Evolutionary conservation across 1,140 invertebrate genomes (phyloP), one percentile per base, ranked within the genome.

Genomic region (Hyles euphorbiae): DNA sequence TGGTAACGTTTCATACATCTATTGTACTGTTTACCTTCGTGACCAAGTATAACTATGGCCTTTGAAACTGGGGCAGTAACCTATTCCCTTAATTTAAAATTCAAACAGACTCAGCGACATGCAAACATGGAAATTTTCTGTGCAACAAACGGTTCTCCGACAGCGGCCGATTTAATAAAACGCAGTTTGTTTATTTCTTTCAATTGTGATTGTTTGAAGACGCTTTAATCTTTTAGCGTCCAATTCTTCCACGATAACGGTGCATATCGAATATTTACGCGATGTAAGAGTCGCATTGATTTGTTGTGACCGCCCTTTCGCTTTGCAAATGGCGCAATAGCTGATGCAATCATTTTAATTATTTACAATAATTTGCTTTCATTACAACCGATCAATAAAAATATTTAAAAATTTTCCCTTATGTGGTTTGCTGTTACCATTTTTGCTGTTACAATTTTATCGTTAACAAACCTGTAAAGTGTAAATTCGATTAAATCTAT

Each of bases 21-120:
- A 44, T 57, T 53, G 34, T 47, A 45, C 53, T 57, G 36, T 34
- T 53, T 57, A 56, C 61, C 54, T 62, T 62, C 60, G 61, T 67
- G 53, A 64, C 51, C 40, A 53, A 51, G 45, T 59, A 59, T 49
- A 43, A 52, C 53, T 57, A 61, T 66, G 63, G 63, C 67, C 65
- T 72, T 63, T 60, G 44, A 56, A 72, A 63, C 60, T 70, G 56
- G 68, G 65, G 8, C 68, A 58, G 46, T 68, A 70, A 70, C 68
- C 65, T 66, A 70, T 68, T 65, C 61, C 67, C 60, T 70, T 65
- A 50, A 58, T 66, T 73, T 67, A 62, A 69, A 69, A 63, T 69
- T 66, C 63, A 66, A 66, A 69, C 65, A 61, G 60, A 46, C 63
- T 56, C 44, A 55, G 59, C 56, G 60, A 61, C 58, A 69, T 70